Conservation (phyloP, 1,140 invertebrate genomes). For the Pogonomyrmex californicus region DNA sequence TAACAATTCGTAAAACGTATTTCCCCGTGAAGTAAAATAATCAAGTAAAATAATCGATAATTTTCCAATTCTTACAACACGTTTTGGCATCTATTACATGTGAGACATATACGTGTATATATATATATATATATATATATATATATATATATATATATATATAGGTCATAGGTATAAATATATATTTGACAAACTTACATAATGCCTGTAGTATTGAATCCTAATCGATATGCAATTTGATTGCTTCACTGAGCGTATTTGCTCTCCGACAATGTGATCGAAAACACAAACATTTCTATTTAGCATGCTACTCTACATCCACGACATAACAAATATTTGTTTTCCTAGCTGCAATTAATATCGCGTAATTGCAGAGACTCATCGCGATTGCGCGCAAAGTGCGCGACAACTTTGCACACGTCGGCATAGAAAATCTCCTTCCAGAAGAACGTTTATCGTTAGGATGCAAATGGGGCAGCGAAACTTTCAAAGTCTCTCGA, state of each 20-base stretch:
- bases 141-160: too few relatives aligned
- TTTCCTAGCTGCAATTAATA: conserved; percentile 23
- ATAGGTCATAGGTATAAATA: too few relatives aligned
- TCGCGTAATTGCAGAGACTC: conserved; percentile 38
- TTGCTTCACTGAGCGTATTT: not conserved
- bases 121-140: too few relatives aligned
- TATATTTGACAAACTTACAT: not conserved
- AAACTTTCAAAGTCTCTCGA: conserved; percentile 56
- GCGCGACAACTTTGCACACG: conserved; percentile 6
- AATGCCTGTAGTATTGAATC: not conserved
- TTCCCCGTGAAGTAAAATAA: not conserved
- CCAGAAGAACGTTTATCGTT: conserved; percentile 57
- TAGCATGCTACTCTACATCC: not conserved
- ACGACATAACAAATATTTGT: conserved; percentile 33
- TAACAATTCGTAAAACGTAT: not conserved
- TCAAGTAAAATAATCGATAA: too few relatives aligned
- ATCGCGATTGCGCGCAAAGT: conserved; percentile 27
- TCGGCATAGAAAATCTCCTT: conserved; percentile 27
- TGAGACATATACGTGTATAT: too few relatives aligned
- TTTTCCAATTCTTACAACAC: too few relatives aligned
- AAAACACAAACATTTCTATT: conserved; percentile 29
- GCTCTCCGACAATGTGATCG: not conserved
- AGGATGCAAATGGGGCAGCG: conserved; percentile 48
- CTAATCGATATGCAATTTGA: conserved; percentile 28
- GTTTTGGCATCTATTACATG: too few relatives aligned